Conservation (phyloP, 1,140 invertebrate species). For the Mya arenaria region DNA sequence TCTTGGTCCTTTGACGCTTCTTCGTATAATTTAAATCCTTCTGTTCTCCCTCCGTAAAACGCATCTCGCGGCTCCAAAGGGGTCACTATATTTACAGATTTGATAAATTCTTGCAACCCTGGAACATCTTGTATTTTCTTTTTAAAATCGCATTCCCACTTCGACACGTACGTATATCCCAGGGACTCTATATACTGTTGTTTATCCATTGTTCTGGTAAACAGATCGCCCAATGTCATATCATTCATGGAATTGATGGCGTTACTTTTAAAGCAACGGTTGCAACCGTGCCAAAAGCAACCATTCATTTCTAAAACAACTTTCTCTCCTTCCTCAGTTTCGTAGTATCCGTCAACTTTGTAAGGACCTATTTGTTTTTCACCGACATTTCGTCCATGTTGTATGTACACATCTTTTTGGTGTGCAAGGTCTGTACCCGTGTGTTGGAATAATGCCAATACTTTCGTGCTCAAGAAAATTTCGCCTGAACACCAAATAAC, state of each 20-base stretch:
- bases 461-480: conserved; percentile 6
- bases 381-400: conserved; percentile 44
- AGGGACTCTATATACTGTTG: conserved; percentile 11
- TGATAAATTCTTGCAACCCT: neutral
- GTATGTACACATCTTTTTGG: neutral
- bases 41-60: conserved; percentile 18
- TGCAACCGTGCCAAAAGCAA: conserved; percentile 60
- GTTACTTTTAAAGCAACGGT: conserved; percentile 11
- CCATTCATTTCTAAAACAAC: conserved; percentile 55
- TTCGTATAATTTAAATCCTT: conserved; percentile 13
- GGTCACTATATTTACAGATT: neutral
- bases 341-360: conserved; percentile 34
- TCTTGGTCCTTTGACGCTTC: neutral
- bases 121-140: neutral
- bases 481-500: conserved; percentile 2
- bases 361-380: conserved; percentile 15
- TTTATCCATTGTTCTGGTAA: conserved; percentile 11
- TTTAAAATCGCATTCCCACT: conserved; percentile 18
- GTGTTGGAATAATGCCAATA: conserved; percentile 2
- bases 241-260: conserved; percentile 5
- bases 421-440: conserved; percentile 18
- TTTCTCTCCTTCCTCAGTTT: conserved; percentile 6
- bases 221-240: conserved; percentile 45
- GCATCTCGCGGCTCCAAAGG: conserved; percentile 2
- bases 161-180: conserved; percentile 8